Base-by-base conservation (phyloP, 1,140 invertebrate genomes). In the Stegodyphus dumicola region DNA sequence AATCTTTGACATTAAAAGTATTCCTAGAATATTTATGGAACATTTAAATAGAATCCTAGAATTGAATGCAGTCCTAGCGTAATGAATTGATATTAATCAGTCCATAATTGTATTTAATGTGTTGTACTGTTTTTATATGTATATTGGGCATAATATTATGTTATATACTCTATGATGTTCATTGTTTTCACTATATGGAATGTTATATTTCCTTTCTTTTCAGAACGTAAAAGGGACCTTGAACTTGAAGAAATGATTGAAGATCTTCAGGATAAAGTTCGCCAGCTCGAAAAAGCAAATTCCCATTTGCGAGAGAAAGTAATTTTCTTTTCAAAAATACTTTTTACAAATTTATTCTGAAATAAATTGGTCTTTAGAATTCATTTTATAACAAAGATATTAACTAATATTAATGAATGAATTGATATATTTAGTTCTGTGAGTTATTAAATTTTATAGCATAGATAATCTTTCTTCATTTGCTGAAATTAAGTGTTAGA, bases 271-370 rank as follows among this genome's bases (percentile, higher is more conserved):
- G 89, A 89, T 15, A 90, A 90, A 87, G 89, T 92, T 3, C 84
- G 88, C 52, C 89, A 90, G 15, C 84, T 91, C 52, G 91, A 92
- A 84, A 90, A 90, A 87, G 88, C 91, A 71, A 91, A 91, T 88
- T 64, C 77, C 74, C 89, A 90, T 51, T 87, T 91, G 6, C 90
- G 89, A 88, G 91, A 92, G 87, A 92, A 91, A 87, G 90, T 91
- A 86, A 85, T 52, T 77, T 73, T 67, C 56, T 33, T 1, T 33
- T 33, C 33, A 33, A 33, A 33, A 33, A 33, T 33, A 1, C 3
- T 33, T 33, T 33, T 3, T 33, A 33, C 33, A 33, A 3, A 3
- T 33, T 3, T 33, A 33, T 33, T 33, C 33, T 33, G 33, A 33
- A 33, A 33, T 33, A 33, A 33, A 33, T 33, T 33, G 33, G 3